Percentiles rank a stretch among this genome's conserved stretches.
These are phyloP conservation scores for Sparus aurata DNA, from an alignment of 2,797 vertebrate genomes.

Conservation along the genomic window DNA sequence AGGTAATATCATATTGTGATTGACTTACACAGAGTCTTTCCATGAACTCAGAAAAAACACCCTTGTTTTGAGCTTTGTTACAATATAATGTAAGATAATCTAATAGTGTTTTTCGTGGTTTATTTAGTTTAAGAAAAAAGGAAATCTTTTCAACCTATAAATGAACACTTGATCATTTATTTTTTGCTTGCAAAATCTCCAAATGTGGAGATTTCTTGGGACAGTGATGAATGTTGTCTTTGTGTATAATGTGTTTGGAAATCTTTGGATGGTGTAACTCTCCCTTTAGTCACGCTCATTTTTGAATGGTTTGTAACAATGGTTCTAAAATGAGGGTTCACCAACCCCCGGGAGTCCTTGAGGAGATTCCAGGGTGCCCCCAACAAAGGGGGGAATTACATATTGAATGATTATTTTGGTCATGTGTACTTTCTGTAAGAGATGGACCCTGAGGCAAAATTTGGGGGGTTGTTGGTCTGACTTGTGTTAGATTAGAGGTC, in stretches of 20 bases:
- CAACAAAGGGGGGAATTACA: no score
- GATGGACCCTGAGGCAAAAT: no score
- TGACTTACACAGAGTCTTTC: neutral
- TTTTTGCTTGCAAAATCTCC: neutral
- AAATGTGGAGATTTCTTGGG: neutral
- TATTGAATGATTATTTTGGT: no score
- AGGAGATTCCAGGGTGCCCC: no score
- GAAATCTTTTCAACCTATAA: neutral
- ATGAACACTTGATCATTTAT: neutral
- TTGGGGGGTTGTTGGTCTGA: no score
- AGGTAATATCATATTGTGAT: neutral
- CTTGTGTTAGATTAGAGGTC: no score
- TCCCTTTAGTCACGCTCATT: no score
- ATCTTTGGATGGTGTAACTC: no score
- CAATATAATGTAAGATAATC: neutral
- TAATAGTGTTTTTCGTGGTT: neutral
- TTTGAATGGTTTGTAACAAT: no score
- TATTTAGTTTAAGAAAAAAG: neutral
- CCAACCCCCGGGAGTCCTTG: no score
- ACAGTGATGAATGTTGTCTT: neutral
- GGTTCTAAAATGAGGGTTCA: no score
- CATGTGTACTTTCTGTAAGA: no score
- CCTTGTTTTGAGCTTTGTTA: neutral
- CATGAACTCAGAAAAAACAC: neutral
- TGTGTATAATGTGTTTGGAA: neutral